A percentile compares a stretch with the other conserved stretches of the same genome.
These are phyloP conservation scores for Semotilus atromaculatus DNA, from an alignment of 2,797 vertebrate species.

Conservation along the genomic window DNA sequence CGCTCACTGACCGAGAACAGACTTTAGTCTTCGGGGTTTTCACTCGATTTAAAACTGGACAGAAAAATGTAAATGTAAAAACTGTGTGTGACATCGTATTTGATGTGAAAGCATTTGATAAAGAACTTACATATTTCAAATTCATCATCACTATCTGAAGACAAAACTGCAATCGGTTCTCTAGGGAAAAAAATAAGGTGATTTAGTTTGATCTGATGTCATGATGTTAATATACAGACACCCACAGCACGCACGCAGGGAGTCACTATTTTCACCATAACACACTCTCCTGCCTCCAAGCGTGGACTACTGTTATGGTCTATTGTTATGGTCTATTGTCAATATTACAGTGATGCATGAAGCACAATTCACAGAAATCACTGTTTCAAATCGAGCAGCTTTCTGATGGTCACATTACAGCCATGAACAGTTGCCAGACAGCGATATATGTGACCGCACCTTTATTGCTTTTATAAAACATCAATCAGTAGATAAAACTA, in stretches of 20 bases:
- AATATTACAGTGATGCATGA: too few relatives aligned
- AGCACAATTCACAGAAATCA: not conserved
- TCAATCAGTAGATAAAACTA: not conserved
- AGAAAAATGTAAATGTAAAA: slow-evolving; percentile 23
- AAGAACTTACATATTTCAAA: slow-evolving; percentile 79
- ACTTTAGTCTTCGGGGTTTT: slow-evolving; percentile 74
- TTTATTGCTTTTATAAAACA: too few relatives aligned
- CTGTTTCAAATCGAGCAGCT: too few relatives aligned
- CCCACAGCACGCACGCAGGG: not conserved
- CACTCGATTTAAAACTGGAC: slow-evolving; percentile 75
- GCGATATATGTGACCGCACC: too few relatives aligned
- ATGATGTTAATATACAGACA: not conserved
- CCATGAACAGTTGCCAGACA: too few relatives aligned
- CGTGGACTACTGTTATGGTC: too few relatives aligned
- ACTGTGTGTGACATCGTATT: not conserved
- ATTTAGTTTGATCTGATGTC: not conserved
- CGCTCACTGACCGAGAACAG: slow-evolving; percentile 56
- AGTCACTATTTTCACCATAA: not conserved
- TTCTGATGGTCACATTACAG: too few relatives aligned
- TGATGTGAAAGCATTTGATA: not conserved
- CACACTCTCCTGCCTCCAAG: not conserved
- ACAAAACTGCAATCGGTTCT: slow-evolving; percentile 62
- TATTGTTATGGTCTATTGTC: not conserved
- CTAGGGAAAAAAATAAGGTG: slow-evolving; percentile 52
- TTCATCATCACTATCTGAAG: slow-evolving; percentile 74